Percentiles rank a stretch among this genome's conserved stretches.
Conservation (phyloP, 2,113 vertebrate species). For the Lagopus muta region DNA sequence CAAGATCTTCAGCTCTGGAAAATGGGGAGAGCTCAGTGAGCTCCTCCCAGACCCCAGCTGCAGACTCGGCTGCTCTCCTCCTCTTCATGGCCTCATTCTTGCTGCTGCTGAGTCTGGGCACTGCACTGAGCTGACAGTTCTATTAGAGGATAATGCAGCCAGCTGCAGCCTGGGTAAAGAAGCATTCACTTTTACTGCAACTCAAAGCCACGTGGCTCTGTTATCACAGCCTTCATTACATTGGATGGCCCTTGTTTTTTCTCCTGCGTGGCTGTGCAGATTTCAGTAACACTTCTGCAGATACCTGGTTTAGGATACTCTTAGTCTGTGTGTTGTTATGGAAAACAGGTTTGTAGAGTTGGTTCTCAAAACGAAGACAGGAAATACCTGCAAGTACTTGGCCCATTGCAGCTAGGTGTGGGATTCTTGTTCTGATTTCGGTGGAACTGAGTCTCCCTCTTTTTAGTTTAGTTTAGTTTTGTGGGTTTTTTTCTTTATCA, state of each 20-base stretch:
- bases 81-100: neutral
- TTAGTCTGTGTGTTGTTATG: neutral
- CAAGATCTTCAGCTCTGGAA: neutral
- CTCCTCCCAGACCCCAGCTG: neutral
- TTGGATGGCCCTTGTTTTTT: neutral
- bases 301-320: neutral
- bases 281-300: neutral
- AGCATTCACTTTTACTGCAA: neutral
- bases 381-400: neutral
- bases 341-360: neutral
- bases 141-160: neutral
- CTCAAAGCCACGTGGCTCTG: neutral
- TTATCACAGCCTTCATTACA: neutral
- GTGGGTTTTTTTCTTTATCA: neutral
- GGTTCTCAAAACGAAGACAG: neutral
- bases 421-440: neutral
- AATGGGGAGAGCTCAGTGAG: neutral
- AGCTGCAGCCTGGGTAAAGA: neutral
- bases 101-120: neutral
- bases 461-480: no score
- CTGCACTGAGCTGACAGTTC: neutral
- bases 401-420: neutral
- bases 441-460: neutral
- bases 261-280: neutral
- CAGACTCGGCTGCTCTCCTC: neutral